Conservation (phyloP, 2,888 invertebrate genomes). For the Drosophila demipolita region DNA sequence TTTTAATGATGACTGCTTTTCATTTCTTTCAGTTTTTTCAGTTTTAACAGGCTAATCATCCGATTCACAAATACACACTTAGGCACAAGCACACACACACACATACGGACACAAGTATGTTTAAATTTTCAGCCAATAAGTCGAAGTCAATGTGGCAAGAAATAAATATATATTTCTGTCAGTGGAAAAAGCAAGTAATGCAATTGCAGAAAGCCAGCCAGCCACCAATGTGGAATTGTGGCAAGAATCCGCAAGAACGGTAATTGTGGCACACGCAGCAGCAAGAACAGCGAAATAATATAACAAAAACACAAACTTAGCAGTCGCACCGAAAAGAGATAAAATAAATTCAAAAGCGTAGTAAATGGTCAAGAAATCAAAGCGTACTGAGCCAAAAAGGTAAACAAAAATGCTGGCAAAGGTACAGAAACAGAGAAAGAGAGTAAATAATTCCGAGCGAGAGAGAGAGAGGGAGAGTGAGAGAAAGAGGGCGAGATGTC, state of each 20-base stretch:
- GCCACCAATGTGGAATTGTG: slow-evolving; percentile 5
- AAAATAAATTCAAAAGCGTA: slow-evolving; percentile 74
- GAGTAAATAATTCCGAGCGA: slow-evolving; percentile 2
- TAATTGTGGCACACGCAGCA: slow-evolving; percentile 70
- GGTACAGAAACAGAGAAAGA: slow-evolving; percentile 54
- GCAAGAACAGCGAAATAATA: slow-evolving; percentile 11
- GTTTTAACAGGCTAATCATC: slow-evolving; percentile 61
- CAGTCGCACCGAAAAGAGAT: slow-evolving; percentile 52
- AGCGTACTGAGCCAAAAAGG: slow-evolving; percentile 77
- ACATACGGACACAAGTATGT: slow-evolving; percentile 10
- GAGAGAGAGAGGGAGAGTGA: slow-evolving; percentile 4
- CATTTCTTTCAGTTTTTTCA: slow-evolving; percentile 29
- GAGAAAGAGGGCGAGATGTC: slow-evolving; percentile 5
- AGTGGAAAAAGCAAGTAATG: slow-evolving; percentile 11
- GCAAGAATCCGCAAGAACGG: slow-evolving; percentile 65
- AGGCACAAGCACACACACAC: slow-evolving; percentile 4
- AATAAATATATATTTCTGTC: background rate
- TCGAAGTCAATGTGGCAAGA: slow-evolving; percentile 53
- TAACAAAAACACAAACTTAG: slow-evolving; percentile 30
- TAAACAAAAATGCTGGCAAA: slow-evolving; percentile 77
- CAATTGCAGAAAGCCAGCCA: slow-evolving; percentile 58
- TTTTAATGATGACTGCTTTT: slow-evolving; percentile 70
- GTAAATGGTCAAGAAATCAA: slow-evolving; percentile 81
- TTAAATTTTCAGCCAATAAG: slow-evolving; percentile 43
- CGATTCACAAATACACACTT: slow-evolving; percentile 49